These are phyloP conservation scores for Limulus polyphemus DNA, from an alignment of 2,888 invertebrate species.

Conservation along the genomic window DNA sequence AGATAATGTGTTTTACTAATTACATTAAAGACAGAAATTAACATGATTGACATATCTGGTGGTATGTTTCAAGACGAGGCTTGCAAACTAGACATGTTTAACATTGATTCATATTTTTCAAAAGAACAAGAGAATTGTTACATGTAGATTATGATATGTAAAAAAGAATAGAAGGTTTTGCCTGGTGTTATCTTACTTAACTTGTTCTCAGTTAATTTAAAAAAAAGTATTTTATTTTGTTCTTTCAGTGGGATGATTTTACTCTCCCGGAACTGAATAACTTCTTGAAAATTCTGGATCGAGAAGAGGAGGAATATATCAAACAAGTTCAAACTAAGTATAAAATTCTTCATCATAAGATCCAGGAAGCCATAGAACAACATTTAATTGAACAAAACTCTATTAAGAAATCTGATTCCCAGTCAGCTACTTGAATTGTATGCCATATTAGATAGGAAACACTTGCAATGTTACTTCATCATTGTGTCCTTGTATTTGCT, in stretches of 20 bases:
- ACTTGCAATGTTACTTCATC: too few species aligned
- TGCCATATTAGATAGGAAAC: too few species aligned
- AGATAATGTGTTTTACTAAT: too few species aligned
- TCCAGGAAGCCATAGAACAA: conserved; percentile 23
- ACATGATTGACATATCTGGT: too few species aligned
- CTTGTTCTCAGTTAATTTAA: neutral
- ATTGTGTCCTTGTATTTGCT: too few species aligned
- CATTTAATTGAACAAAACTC: too few species aligned
- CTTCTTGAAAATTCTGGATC: conserved; percentile 43
- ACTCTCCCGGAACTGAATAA: conserved; percentile 45
- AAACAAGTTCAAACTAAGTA: conserved; percentile 41
- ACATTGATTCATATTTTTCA: too few species aligned
- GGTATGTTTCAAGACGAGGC: too few species aligned
- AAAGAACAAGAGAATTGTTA: neutral
- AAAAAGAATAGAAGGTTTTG: neutral
- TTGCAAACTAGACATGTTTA: too few species aligned
- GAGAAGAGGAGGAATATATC: conserved; percentile 43
- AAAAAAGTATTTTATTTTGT: conserved; percentile 6
- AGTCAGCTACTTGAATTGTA: too few species aligned
- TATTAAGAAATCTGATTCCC: too few species aligned
- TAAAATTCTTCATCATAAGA: conserved; percentile 30
- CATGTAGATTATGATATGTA: neutral
- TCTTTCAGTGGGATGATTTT: conserved; percentile 45
- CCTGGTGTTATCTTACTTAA: neutral
- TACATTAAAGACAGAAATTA: too few species aligned